Evolutionary conservation across 2,113 vertebrate genomes (phyloP).

Genomic region (Orthochromis indermauri): DNA sequence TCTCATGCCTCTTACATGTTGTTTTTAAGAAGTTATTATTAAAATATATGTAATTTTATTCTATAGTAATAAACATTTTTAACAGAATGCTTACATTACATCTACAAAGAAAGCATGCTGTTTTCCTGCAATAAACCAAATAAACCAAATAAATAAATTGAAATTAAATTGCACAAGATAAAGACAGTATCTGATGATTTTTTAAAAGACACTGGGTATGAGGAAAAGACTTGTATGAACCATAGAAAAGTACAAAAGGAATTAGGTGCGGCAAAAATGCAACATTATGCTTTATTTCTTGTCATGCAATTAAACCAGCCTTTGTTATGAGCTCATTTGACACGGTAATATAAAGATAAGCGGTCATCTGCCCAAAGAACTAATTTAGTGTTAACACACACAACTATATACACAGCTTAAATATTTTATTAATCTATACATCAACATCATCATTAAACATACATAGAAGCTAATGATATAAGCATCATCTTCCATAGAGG

Average conservation of each 20-base stretch:
- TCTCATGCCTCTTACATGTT: not conserved
- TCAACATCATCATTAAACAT: not conserved
- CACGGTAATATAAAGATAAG: not conserved
- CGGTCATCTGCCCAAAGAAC: not conserved
- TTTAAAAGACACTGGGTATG: not conserved
- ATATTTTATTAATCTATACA: slow-evolving; percentile 28
- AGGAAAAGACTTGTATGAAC: not conserved
- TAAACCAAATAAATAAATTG: not conserved
- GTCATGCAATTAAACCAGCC: not conserved
- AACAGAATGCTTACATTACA: not conserved
- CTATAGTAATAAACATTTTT: not conserved
- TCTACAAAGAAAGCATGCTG: not conserved
- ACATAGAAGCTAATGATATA: slow-evolving; percentile 33
- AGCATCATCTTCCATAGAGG: slow-evolving; percentile 33
- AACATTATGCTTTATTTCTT: not conserved
- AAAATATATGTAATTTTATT: not conserved
- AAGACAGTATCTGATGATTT: not conserved
- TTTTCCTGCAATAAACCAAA: not conserved
- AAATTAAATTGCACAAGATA: not conserved
- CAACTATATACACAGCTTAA: not conserved
- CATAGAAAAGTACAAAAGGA: not conserved
- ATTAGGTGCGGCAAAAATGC: not conserved
- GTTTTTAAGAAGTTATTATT: not conserved
- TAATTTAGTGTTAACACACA: slow-evolving; percentile 11
- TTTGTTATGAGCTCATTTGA: not conserved